phyloP scores from a whole-genome alignment of 2,113 vertebrate genomes.

The Opisthocomus hoazin region DNA sequence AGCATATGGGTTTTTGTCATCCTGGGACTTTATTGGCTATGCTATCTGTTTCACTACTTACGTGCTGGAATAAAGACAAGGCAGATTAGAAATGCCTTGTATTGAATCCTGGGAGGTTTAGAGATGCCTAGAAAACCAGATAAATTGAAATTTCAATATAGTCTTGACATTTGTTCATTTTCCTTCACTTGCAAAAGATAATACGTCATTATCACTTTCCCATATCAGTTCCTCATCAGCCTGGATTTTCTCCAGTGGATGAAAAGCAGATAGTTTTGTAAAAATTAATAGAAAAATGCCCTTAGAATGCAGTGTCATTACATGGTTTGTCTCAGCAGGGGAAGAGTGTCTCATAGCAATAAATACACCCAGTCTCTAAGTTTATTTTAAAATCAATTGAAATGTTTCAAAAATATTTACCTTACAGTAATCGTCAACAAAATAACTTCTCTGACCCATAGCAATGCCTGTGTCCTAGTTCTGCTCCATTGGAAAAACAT shows the following conservation, averaged over 20 bases:
- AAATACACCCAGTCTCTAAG: not conserved
- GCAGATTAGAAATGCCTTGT: not conserved
- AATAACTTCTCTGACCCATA: not conserved
- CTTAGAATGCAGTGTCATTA: not conserved
- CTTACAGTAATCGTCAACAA: not conserved
- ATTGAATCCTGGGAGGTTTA: not conserved
- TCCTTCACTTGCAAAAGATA: not conserved
- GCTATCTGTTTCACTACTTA: slow-evolving; percentile 4
- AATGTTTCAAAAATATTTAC: not conserved
- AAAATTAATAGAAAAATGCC: not conserved
- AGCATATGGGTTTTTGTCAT: slow-evolving; percentile 1
- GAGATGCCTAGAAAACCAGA: not conserved
- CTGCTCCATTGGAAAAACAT: not conserved
- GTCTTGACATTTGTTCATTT: not conserved
- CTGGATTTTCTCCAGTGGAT: not conserved
- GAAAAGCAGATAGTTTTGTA: not conserved
- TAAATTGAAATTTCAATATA: not conserved
- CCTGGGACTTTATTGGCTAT: not conserved
- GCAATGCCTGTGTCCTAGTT: not conserved
- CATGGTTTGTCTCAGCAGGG: not conserved
- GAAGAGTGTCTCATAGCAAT: not conserved
- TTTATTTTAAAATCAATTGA: not conserved
- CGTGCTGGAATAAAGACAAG: not conserved
- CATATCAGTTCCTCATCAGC: not conserved
- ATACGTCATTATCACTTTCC: not conserved